Percentiles rank a stretch among this genome's conserved stretches.
phyloP scores from a whole-genome alignment of 2,113 vertebrate genomes.

The Epinephelus cyanopodus region DNA sequence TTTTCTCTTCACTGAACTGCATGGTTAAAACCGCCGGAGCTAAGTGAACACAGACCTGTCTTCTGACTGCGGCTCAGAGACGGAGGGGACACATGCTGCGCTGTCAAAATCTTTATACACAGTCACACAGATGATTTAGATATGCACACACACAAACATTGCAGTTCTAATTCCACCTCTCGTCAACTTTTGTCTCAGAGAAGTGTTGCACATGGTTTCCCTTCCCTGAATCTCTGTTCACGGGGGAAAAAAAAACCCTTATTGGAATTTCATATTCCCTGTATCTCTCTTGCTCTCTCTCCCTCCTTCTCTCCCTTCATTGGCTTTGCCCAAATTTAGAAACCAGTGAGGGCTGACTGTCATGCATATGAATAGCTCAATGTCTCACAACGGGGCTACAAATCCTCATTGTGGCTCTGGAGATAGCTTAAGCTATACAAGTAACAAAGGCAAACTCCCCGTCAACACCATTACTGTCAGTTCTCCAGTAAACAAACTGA shows the following conservation, averaged over 20 bases:
- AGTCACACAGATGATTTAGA: neutral
- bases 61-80: slow-evolving; percentile 4
- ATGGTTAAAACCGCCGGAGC: neutral
- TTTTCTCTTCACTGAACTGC: neutral
- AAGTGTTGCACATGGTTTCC: slow-evolving; percentile 46
- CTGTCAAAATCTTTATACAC: slow-evolving; percentile 7
- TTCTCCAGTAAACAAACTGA: slow-evolving; percentile 47
- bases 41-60: neutral
- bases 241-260: slow-evolving; percentile 50
- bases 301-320: neutral
- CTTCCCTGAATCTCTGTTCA: slow-evolving; percentile 59
- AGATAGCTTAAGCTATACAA: slow-evolving; percentile 65
- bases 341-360: slow-evolving; percentile 72
- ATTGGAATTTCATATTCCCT: slow-evolving; percentile 74
- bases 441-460: slow-evolving; percentile 54
- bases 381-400: slow-evolving; percentile 69
- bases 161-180: slow-evolving; percentile 21
- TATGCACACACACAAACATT: neutral
- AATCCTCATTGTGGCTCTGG: slow-evolving; percentile 68
- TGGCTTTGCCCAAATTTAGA: slow-evolving; percentile 73
- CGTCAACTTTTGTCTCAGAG: slow-evolving; percentile 42
- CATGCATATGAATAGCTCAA: slow-evolving; percentile 77
- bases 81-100: slow-evolving; percentile 7
- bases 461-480: slow-evolving; percentile 52
- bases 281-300: slow-evolving; percentile 14